Conservation (phyloP, 2,888 invertebrate genomes). For the Tenthredo livida region DNA sequence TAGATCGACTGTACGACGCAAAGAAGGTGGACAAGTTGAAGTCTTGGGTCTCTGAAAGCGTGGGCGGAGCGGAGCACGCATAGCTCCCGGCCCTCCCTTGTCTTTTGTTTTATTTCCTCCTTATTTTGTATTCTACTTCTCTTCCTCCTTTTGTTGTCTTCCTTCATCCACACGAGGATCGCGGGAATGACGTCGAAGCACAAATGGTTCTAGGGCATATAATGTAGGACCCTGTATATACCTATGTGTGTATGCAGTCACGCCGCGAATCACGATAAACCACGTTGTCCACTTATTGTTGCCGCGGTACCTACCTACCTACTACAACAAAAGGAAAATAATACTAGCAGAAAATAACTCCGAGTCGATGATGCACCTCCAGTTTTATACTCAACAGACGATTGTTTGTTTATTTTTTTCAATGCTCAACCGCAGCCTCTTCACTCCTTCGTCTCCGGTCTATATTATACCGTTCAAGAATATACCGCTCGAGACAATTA, state of each 20-base stretch:
- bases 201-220: conserved; percentile 73
- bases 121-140: conserved; percentile 68
- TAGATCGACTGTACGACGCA: conserved; percentile 71
- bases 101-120: conserved; percentile 63
- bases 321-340: background rate
- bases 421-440: background rate
- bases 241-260: conserved; percentile 5
- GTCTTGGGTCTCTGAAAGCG: conserved; percentile 76
- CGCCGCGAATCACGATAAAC: conserved; percentile 39
- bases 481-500: background rate
- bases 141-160: conserved; percentile 70
- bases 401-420: background rate
- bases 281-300: conserved; percentile 43
- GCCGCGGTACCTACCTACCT: background rate
- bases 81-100: conserved; percentile 75
- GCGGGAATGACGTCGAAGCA: conserved; percentile 69
- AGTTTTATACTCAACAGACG: background rate
- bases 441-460: background rate
- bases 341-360: conserved; percentile 1
- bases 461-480: background rate
- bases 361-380: conserved; percentile 9
- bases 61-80: conserved; percentile 78
- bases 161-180: conserved; percentile 67
- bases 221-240: conserved; percentile 27
- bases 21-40: conserved; percentile 77